phyloP scores from a whole-genome alignment of 2,888 invertebrate genomes.

The Epistrophe eligans region DNA sequence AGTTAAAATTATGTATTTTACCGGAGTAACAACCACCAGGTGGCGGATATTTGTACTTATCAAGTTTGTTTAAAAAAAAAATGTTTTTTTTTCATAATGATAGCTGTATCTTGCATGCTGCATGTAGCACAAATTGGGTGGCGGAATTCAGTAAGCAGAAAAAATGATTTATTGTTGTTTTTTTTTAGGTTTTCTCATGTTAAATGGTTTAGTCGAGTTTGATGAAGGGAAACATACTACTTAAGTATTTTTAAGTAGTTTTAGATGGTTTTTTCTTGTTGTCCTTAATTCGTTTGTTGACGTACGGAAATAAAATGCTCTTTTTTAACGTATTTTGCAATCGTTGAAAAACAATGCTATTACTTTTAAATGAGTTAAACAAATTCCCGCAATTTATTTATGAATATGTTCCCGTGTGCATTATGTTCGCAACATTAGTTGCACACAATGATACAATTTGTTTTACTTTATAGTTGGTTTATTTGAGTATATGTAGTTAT shows the following conservation, averaged over 20 bases:
- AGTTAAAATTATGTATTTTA: slow-evolving; percentile 44
- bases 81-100: slow-evolving; percentile 12
- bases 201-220: slow-evolving; percentile 43
- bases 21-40: slow-evolving; percentile 50
- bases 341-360: slow-evolving; percentile 24
- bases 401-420: background rate
- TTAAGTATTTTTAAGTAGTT: slow-evolving; percentile 13
- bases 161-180: slow-evolving; percentile 61
- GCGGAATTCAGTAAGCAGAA: slow-evolving; percentile 64
- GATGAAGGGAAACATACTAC: slow-evolving; percentile 13
- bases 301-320: slow-evolving; percentile 33
- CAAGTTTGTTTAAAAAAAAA: background rate
- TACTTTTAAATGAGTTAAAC: background rate
- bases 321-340: background rate
- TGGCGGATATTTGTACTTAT: slow-evolving; percentile 51
- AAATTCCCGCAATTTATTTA: slow-evolving; percentile 25
- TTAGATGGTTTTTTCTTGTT: slow-evolving; percentile 42
- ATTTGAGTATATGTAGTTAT: too few species aligned
- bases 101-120: slow-evolving; percentile 30
- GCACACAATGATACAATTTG: too few species aligned
- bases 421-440: slow-evolving; percentile 13
- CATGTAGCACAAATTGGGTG: slow-evolving; percentile 57
- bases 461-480: too few species aligned
- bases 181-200: slow-evolving; percentile 44
- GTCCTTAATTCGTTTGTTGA: slow-evolving; percentile 35